Evolutionary conservation across 2,797 vertebrate genomes (phyloP), one percentile per base, ranked within the genome.

Genomic region (Sebastes vulpes): DNA sequence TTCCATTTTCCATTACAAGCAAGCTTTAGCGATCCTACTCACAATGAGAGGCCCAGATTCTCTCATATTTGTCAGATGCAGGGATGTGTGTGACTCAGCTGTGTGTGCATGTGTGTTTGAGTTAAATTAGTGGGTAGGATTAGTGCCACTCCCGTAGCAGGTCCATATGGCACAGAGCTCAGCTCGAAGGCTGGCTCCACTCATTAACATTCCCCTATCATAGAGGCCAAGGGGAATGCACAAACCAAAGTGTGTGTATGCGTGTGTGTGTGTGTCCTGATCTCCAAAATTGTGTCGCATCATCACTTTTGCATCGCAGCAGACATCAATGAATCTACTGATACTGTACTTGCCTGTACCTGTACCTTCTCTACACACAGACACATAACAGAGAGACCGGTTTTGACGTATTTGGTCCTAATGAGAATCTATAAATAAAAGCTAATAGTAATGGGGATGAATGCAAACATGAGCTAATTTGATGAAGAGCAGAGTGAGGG

Each of bases 111-210:
- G 59, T 73, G 60, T 63, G 53, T 70, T 60, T 73, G 48, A 79
- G 57, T 83, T 76, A 83, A 88, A 86, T 85, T 74, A 84, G 75
- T 79, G 65, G 72, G 77, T 71, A 59, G 86, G 86, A 88, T 85
- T 85, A 82, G 75, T 91, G 82, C 72, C 81, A 87, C 73, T 90
- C 75, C 75, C 61, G 25, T 76, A 60, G 82, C 83, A 87, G 73
- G 65, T 78, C 88, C 86, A 89, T 89, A 89, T 90, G 91, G 86
- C 79, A 82, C 77, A 61, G 53, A 82, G 87, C 82, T 90, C 73
- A 64, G 70, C 87, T 89, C 25, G 9, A 71, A 92, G 81, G 65
- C 81, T 86, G 77, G 65, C 77, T 91, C 63, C 23, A 46, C 76
- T 92, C 86, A 91, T 90, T 89, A 84, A 86, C 81, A 88, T 86